Percentiles rank a stretch among this genome's conserved stretches.
phyloP scores from a whole-genome alignment of 2,888 invertebrate genomes.

The Calliphora vomitoria region DNA sequence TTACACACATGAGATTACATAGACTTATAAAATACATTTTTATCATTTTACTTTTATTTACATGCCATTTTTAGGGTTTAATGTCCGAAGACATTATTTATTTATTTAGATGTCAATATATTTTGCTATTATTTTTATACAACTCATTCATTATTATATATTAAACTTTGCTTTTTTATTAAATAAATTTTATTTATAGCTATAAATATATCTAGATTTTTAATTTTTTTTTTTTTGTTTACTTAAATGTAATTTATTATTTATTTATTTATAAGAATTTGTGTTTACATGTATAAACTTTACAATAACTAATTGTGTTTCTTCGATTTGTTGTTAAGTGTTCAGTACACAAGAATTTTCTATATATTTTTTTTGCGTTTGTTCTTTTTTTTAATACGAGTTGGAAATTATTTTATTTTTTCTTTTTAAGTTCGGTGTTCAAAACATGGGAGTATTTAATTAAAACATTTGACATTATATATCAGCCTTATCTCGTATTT shows the following conservation, averaged over 20 bases:
- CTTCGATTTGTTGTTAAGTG: neutral
- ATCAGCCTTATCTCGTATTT: constrained; percentile 44
- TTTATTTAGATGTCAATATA: constrained; percentile 19
- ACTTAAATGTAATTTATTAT: neutral
- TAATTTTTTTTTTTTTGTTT: neutral
- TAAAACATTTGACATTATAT: constrained; percentile 30
- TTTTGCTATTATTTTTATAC: constrained; percentile 25
- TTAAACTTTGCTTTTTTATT: neutral
- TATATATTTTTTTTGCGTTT: neutral
- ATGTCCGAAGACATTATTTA: constrained; percentile 13
- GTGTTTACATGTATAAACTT: constrained; percentile 10
- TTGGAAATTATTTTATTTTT: neutral
- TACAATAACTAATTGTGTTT: constrained; percentile 11
- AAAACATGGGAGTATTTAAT: constrained; percentile 18
- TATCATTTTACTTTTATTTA: constrained; percentile 40
- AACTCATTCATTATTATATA: neutral
- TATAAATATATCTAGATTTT: too few species aligned
- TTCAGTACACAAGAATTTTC: neutral
- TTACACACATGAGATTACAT: constrained; percentile 65
- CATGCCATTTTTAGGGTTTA: neutral
- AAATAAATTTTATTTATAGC: constrained; percentile 24
- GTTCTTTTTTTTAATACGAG: constrained; percentile 1
- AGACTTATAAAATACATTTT: constrained; percentile 39
- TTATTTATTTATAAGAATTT: neutral
- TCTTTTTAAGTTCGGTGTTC: constrained; percentile 4